Evolutionary conservation across 1,140 invertebrate species (phyloP).

Genomic region (Drosophila littoralis): DNA sequence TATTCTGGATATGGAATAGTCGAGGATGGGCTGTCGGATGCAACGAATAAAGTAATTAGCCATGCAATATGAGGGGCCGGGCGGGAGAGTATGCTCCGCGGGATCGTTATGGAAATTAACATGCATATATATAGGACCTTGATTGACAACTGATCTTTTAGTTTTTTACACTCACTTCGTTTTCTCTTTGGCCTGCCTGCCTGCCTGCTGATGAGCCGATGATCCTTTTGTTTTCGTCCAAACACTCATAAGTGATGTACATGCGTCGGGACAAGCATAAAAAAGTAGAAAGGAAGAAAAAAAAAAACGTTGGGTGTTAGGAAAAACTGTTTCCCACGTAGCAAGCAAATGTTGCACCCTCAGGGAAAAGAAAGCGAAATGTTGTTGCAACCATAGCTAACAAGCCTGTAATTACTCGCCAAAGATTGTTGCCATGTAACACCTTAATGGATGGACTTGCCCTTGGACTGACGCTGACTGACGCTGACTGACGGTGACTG

Average conservation of each 20-base stretch:
- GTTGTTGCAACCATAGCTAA: conserved; percentile 80
- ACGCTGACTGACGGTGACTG: conserved; percentile 8
- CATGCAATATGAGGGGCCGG: conserved; percentile 40
- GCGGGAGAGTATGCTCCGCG: not conserved
- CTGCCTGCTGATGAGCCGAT: conserved; percentile 41
- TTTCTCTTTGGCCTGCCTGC: conserved; percentile 3
- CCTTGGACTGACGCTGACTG: conserved; percentile 12
- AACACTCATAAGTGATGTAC: conserved; percentile 68
- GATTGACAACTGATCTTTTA: conserved; percentile 75
- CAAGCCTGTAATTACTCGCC: conserved; percentile 79
- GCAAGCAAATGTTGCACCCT: conserved; percentile 41
- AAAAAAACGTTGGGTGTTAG: conserved; percentile 22
- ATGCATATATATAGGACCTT: conserved; percentile 23
- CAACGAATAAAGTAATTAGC: conserved; percentile 59
- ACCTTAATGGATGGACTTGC: conserved; percentile 76
- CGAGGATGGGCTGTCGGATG: conserved; percentile 19
- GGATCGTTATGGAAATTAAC: conserved; percentile 64
- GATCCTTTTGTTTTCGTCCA: conserved; percentile 60
- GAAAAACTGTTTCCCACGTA: conserved; percentile 71
- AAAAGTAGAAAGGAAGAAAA: conserved; percentile 28
- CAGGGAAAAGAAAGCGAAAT: conserved; percentile 43
- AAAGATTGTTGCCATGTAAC: conserved; percentile 72
- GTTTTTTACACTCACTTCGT: not conserved
- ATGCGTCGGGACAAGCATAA: conserved; percentile 9
- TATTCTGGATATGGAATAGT: not conserved